Conservation (phyloP, 1,140 invertebrate species). For the Zaprionus taronus region DNA sequence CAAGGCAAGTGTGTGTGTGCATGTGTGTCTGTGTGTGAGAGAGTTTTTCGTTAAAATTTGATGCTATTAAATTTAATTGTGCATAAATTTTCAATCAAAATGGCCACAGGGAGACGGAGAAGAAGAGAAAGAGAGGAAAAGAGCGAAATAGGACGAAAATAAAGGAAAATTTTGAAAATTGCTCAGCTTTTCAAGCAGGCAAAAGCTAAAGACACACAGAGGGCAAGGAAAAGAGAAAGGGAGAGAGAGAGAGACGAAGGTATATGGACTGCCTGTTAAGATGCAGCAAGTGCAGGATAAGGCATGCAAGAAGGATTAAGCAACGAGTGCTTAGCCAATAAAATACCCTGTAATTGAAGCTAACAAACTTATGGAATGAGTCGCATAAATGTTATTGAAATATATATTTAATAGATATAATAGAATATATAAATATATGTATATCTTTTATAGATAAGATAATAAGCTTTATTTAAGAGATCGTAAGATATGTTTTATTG, state of each 20-base stretch:
- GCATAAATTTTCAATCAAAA: conserved; percentile 71
- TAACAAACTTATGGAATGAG: neutral
- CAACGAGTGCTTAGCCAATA: neutral
- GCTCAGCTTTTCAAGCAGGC: conserved; percentile 11
- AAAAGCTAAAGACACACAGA: neutral
- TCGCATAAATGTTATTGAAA: neutral
- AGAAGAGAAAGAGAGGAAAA: neutral
- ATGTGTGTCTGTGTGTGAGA: conserved; percentile 12
- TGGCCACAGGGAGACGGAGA: conserved; percentile 3
- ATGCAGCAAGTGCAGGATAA: conserved; percentile 6
- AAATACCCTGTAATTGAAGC: neutral
- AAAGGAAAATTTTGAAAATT: conserved; percentile 9
- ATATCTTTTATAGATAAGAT: too few relatives aligned
- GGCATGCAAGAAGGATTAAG: neutral
- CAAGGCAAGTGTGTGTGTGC: neutral
- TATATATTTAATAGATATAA: neutral
- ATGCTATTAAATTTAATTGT: conserved; percentile 71
- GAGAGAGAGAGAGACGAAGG: neutral
- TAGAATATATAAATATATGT: neutral
- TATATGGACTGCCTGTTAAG: conserved; percentile 1
- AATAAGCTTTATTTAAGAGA: too few relatives aligned
- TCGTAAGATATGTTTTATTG: too few relatives aligned
- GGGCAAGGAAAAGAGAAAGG: neutral
- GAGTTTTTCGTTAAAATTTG: conserved; percentile 26
- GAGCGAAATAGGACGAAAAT: neutral